Base-by-base conservation (phyloP, 2,797 vertebrate genomes). In the Gobio occitaniae region DNA sequence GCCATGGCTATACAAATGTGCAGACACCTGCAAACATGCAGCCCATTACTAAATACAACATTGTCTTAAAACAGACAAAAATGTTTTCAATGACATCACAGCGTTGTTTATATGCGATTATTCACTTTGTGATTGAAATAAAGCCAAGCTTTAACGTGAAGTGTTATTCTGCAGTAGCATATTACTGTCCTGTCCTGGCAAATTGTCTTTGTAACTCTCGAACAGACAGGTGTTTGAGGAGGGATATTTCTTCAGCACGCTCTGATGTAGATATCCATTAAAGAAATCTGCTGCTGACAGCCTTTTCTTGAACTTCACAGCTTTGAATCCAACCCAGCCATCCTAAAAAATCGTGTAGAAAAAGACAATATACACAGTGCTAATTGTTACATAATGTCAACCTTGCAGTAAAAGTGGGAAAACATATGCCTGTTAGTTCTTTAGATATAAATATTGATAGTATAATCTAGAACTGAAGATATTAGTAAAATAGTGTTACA, bases 281-380 rank as follows among this genome's bases (percentile, higher is more conserved):
- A 97, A 97, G 92, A 99, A 99, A 90, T 99, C 98, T n/a, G 93
- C 72, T 11, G 98, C 97, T 1, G 97, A 96, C 50, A 99, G 93
- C 38, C 92, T 93, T 91, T 97, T 99, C 88, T 96, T 98, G 69
- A 97, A 90, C n/a, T 95, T 6, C 0, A 99, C 91, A 0, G 93
- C 89, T 88, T 88, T 96, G 89, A 98, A 95, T 71, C 97, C 97
- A 78, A 99, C 94, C 96, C 97, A 99, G 86, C 96, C 96, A 77
- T 97, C 96, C 97, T 99, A 91, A 21, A 85, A 87, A 80, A 76
- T 76, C 10, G 6, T 41, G 13, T 7, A 4, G 19, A 36, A 75
- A 36, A 36, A 75, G 5, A 25, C 52, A 59, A 41, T 2, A 59
- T 36, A 25, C 52, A 56, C 0, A 56, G 13, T 1, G 19, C 16